Base-by-base conservation (phyloP, 2,113 vertebrate species). In the Galbula dea region DNA sequence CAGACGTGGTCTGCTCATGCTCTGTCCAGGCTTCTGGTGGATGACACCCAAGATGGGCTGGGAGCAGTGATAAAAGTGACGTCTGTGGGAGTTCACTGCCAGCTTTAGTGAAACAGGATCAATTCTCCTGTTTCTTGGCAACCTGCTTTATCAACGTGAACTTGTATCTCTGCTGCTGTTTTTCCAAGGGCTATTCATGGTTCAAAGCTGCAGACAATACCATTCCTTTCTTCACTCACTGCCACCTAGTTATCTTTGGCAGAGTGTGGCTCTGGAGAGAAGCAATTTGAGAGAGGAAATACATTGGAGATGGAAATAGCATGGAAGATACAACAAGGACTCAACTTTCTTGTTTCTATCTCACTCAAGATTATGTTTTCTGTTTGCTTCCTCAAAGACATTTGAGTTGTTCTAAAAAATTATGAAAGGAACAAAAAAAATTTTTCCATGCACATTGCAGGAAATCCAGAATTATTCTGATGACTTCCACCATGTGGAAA, bases 141-240 rank as follows among this genome's bases (percentile, higher is more conserved):
- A 83, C 89, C 75, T 4, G 10, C 85, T 93, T 95, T 95, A 96
- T 96, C 95, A 77, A 75, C 2, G 10, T 77, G 93, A 91, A 83
- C 89, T 86, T 91, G 82, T 94, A 95, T 91, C 94, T 52, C 52
- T 86, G 82, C 72, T 71, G 82, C 87, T 89, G 87, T 95, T 96
- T 95, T 95, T 93, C 90, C 94, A 93, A 94, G 94, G 63, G 91
- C 95, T 96, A 95, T 95, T 96, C 95, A 78, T 93, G 95, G 95
- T 95, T 96, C 93, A 92, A 92, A 95, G 88, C 93, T 68, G 75
- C 49, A 92, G 94, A 91, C 93, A 96, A 89, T 45, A 37, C 75
- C 2, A 4, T 20, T 96, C 81, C 95, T 97, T 96, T 96, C 92
- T 97, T 94, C 93, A 91, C 94, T 96, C 96, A 94, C 84, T 0